These are phyloP conservation scores for Patella ulyssiponensis DNA, from an alignment of 2,888 invertebrate genomes.

Conservation along the genomic window DNA sequence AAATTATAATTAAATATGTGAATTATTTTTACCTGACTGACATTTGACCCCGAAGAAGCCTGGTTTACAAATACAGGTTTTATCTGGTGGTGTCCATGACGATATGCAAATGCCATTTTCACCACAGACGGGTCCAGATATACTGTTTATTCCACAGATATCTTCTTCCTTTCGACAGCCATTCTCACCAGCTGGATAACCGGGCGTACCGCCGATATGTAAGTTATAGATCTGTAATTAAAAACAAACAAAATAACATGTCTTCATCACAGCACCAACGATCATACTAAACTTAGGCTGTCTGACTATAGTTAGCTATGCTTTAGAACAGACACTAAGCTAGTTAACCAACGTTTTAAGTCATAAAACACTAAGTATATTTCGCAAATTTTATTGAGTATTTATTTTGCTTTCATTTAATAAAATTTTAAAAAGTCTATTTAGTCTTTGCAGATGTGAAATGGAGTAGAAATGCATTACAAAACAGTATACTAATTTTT, in stretches of 20 bases:
- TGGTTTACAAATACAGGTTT: conserved; percentile 93
- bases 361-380: no score
- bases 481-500: no score
- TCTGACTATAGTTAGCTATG: no score
- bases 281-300: not conserved
- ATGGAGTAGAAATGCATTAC: no score
- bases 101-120: conserved; percentile 86
- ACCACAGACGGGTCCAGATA: conserved; percentile 60
- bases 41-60: conserved; percentile 87
- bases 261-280: conserved; percentile 18
- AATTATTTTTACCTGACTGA: conserved; percentile 41
- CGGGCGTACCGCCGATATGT: conserved; percentile 82
- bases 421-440: no score
- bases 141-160: conserved; percentile 77
- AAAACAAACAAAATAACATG: conserved; percentile 24
- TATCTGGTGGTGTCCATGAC: conserved; percentile 76
- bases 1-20: not conserved
- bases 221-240: conserved; percentile 87
- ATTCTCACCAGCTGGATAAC: conserved; percentile 74
- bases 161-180: conserved; percentile 95
- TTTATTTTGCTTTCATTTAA: no score
- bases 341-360: no score
- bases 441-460: no score
- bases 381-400: no score
- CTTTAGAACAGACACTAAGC: no score